Conservation (phyloP, 2,888 invertebrate genomes). For the Caenorhabditis sp. region DNA sequence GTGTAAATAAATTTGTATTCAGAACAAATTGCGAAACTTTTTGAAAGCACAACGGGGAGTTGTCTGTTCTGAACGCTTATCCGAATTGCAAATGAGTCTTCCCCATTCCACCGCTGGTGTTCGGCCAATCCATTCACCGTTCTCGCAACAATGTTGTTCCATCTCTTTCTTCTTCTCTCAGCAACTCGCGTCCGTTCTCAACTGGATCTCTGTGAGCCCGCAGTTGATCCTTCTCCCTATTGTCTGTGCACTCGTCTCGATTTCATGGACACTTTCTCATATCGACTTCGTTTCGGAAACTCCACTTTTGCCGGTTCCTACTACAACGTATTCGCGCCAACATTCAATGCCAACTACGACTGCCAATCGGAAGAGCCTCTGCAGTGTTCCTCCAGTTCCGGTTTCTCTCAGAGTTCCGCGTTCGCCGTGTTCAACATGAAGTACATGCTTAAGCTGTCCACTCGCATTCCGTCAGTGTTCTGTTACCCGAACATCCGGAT, state of each 20-base stretch:
- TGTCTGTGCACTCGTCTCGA: conserved; percentile 43
- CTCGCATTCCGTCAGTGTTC: conserved; percentile 12
- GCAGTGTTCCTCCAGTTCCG: conserved; percentile 7
- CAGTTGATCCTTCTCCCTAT: conserved; percentile 11
- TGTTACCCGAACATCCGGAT: conserved; percentile 16
- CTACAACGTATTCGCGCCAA: conserved; percentile 16
- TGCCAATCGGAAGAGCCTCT: conserved; percentile 15
- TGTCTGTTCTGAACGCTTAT: too few relatives aligned
- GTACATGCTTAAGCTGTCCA: conserved; percentile 10
- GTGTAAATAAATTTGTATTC: too few relatives aligned
- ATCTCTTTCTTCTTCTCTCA: background rate
- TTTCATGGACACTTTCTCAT: conserved; percentile 39
- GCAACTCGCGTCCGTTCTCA: conserved; percentile 1
- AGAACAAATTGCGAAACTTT: too few relatives aligned
- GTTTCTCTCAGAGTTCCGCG: background rate
- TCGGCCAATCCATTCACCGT: background rate
- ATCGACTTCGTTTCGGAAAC: conserved; percentile 33
- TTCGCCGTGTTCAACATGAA: conserved; percentile 35
- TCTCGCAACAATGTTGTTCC: background rate
- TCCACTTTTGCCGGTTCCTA: conserved; percentile 29
- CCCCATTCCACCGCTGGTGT: background rate
- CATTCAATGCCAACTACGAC: conserved; percentile 24
- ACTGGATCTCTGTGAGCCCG: conserved; percentile 26
- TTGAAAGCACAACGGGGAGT: too few relatives aligned
- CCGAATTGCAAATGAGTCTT: background rate